Evolutionary conservation across 2,113 vertebrate genomes (phyloP), one percentile per base, ranked within the genome.

Genomic region (Anoura caudifer): DNA sequence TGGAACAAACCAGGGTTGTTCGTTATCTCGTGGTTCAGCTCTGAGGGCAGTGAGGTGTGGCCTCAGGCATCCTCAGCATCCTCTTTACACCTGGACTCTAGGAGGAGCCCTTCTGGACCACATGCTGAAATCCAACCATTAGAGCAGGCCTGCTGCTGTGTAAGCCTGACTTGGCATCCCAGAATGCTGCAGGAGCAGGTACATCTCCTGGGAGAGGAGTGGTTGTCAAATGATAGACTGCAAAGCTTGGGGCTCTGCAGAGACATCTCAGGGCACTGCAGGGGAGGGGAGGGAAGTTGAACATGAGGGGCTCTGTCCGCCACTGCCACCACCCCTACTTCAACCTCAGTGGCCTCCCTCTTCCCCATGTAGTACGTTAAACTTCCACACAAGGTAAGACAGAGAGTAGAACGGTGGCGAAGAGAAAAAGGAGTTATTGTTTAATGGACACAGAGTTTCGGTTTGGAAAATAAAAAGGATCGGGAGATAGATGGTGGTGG

Each of bases 11-110:
- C n/a, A 22, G 14, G 12, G n/a, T 31, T 26, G 38, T 86, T 61
- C 41, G 16, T 61, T 59, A 72, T 16, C 77, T 63, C 20, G 6
- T 38, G 10, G 20, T 61, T 72, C 47, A 38, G 61, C 73, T 65
- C 61, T 52, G 19, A 19, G 9, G 0, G 0, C 15, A 43, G 8
- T n/a, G 14, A 69, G 41, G 41, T 20, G 41, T 10, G 2, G 33
- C 24, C 24, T 26, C 24, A 43, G 11, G 56, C 56, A 59, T 24
- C 54, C 20, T 56, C 20, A 22, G 54, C 54, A 56, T 56, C 22
- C 56, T 38, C 54, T 63, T 47, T 43, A 50, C 20, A 41, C n/a
- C 38, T 14, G 3, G 4, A 52, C 45, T 61, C 47, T 67, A 36
- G 38, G 50, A n/a, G 56, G 47, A 9, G 3, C 45, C 45, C 5